These are phyloP conservation scores for Cotesia congregata DNA, from an alignment of 2,888 invertebrate species.

Conservation along the genomic window DNA sequence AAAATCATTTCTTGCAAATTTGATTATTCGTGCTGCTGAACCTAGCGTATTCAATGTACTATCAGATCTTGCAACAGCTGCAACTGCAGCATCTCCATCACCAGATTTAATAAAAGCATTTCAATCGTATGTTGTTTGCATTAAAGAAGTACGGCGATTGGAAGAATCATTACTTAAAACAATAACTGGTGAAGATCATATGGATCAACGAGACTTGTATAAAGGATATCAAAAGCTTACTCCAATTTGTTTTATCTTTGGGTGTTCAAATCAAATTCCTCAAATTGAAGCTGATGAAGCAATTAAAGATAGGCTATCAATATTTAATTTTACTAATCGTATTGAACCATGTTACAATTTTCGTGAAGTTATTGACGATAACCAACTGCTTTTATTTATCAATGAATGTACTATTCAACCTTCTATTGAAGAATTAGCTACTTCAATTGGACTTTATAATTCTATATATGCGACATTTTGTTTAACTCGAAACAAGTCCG, in stretches of 20 bases:
- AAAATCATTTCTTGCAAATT: constrained; percentile 6
- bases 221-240: constrained; percentile 13
- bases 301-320: constrained; percentile 8
- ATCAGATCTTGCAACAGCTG: background rate
- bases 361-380: constrained; percentile 5
- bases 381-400: background rate
- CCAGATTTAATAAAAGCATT: constrained; percentile 12
- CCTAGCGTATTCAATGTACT: constrained; percentile 13
- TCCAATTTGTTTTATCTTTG: constrained; percentile 10
- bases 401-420: constrained; percentile 16
- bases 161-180: constrained; percentile 10
- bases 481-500: background rate
- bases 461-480: constrained; percentile 1
- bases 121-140: constrained; percentile 8
- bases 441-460: constrained; percentile 8
- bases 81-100: constrained; percentile 8
- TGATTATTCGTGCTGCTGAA: constrained; percentile 11
- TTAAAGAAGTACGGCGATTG: constrained; percentile 5
- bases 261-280: constrained; percentile 3
- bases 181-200: constrained; percentile 10
- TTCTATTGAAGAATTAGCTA: background rate
- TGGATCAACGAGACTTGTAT: constrained; percentile 12
- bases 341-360: constrained; percentile 17
- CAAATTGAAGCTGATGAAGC: constrained; percentile 15
- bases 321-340: constrained; percentile 8